These are phyloP conservation scores for Anabas testudineus DNA, from an alignment of 2,797 vertebrate species.

Conservation along the genomic window DNA sequence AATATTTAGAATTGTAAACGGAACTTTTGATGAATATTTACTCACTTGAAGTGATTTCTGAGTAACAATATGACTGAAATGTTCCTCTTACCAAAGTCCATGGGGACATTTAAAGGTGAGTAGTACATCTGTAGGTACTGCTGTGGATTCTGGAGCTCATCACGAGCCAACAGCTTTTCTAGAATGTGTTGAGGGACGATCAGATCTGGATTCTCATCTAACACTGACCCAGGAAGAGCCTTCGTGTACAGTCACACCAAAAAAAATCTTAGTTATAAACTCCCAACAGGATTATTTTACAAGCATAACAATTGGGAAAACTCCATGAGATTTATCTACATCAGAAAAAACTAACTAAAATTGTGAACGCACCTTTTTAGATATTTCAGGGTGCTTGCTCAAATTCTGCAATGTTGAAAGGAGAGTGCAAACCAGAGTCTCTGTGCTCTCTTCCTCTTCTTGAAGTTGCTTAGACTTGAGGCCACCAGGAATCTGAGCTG, in stretches of 20 bases:
- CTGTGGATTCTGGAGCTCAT: conserved; percentile 73
- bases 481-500: not conserved
- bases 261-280: not conserved
- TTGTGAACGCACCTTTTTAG: conserved; percentile 65
- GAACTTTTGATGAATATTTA: not conserved
- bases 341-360: too few relatives aligned
- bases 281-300: not conserved
- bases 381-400: conserved; percentile 46
- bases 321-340: not conserved
- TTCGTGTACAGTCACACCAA: conserved; percentile 28
- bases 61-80: not conserved
- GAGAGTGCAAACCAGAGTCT: conserved; percentile 65
- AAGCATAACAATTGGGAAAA: not conserved
- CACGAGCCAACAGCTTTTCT: conserved; percentile 60
- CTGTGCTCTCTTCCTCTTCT: conserved; percentile 58
- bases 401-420: conserved; percentile 73
- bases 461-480: not conserved
- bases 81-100: conserved; percentile 77
- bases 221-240: conserved; percentile 53
- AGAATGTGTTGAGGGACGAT: conserved; percentile 69
- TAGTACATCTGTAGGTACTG: conserved; percentile 79
- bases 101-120: conserved; percentile 66
- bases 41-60: not conserved
- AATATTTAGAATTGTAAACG: not conserved
- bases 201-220: conserved; percentile 68